Evolutionary conservation across 2,113 vertebrate genomes (phyloP), one percentile per base, ranked within the genome.

Genomic region (Heterocephalus glaber): DNA sequence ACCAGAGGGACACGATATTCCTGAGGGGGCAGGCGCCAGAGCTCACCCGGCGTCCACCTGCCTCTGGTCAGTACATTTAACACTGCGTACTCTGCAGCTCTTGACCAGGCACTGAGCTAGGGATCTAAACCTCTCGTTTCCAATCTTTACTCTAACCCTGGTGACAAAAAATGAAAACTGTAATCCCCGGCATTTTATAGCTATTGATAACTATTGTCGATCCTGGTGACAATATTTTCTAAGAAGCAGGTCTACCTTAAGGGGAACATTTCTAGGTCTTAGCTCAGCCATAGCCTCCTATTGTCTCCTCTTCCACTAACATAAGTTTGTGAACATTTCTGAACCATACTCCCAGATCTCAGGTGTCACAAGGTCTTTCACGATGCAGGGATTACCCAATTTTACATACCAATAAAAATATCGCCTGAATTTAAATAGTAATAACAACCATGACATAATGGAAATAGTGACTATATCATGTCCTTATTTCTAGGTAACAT

Each of bases 381-480:
- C 10, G 44, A 87, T 76, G n/a, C 65, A 56, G 4, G 11, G 22
- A 6, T 20, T 26, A 54, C 11, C 63, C 68, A 30, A 56, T 4
- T 63, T 77, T 68, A 70, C 17, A 81, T 0, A 33, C 12, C 44
- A 87, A 52, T 54, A 72, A 90, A 92, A 94, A 84, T 24, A 86
- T 24, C 66, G 30, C 41, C 30, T 19, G 65, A 76, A 52, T 94
- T 54, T 5, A 82, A 97, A 44, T 38, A 41, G 14, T n/a, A 86
- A 76, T 19, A 13, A 47, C 12, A 30, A 76, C 8, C 2, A 3
- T 0, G 0, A 49, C 10, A 8, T 3, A 24, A n/a, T 0, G 44
- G 76, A 58, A 38, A 49, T 5, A 85, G 24, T 0, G 3, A 30
- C 58, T 58, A 8, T 30, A 11, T 12, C 41, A 44, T 22, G 9